Base-by-base conservation (phyloP, 2,113 vertebrate species). In the Ammodytes dubius region DNA sequence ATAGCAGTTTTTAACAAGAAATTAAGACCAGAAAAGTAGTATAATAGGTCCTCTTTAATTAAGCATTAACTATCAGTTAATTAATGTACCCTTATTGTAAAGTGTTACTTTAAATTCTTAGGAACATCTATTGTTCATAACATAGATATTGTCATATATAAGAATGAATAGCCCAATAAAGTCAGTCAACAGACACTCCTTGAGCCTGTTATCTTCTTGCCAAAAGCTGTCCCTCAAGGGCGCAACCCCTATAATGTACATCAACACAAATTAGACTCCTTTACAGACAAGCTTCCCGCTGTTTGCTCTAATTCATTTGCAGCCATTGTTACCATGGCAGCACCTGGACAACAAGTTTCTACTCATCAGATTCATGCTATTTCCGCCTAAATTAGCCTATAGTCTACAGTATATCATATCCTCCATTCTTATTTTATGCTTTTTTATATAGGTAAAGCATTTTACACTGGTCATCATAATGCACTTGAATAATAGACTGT, bases 191-290 rank as follows among this genome's bases (percentile, higher is more conserved):
- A 71, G 27, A 54, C 54, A 57, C 60, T 45, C 50, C 46, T 14
- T 19, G 27, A 39, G 72, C 72, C n/a, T 37, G 12, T 46, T 40
- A 19, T 73, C 15, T 71, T 70, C 74, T 47, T 66, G 78, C 52
- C 54, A 72, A 76, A 76, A 69, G 49, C 35, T 59, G 42, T 56
- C n/a, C 64, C 43, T 63, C 17, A 35, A 0, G 35, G 15, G 12
- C 49, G 67, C 46, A 69, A 40, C 6, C 72, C 42, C 39, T 79
- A 14, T 79, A 79, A 79, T 82, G 79, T 54, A 63, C 45, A 52
- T 63, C 6, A 68, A 60, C 77, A 74, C 61, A 75, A 87, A 77
- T 82, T 43, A 79, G 6, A 87, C 42, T 63, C 59, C 49, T 83
- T 82, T 66, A 54, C 11, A 65, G 73, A 64, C 76, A 66, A 27